phyloP scores from a whole-genome alignment of 2,797 vertebrate species.

The Amazona finschi region DNA sequence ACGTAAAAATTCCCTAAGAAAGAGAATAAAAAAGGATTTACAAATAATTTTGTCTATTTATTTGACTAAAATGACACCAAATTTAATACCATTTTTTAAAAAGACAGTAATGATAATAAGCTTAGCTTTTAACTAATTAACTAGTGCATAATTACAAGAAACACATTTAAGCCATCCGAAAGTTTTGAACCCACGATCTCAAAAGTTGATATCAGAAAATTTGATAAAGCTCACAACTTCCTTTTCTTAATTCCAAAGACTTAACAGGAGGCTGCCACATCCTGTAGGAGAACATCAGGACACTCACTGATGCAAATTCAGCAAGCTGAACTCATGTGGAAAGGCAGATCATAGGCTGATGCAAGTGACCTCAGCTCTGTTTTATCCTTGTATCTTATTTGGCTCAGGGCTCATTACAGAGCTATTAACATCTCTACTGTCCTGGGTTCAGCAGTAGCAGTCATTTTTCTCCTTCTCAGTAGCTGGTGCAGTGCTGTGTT shows the following conservation, averaged over 20 bases:
- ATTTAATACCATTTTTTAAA: fast-evolving
- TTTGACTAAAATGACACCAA: not conserved
- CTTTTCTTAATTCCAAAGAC: not conserved
- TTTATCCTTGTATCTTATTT: not conserved
- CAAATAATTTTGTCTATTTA: not conserved
- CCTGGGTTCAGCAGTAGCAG: not conserved
- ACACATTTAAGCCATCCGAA: not conserved
- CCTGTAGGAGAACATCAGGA: not conserved
- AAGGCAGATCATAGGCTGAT: not conserved
- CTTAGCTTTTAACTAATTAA: not conserved
- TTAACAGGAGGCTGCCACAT: not conserved
- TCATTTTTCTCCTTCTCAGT: not conserved
- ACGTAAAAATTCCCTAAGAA: constrained; percentile 90
- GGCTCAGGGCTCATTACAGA: not conserved
- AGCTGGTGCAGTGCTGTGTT: not conserved
- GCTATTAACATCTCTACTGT: not conserved
- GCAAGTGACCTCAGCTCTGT: not conserved
- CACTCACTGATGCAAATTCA: not conserved
- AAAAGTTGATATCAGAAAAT: not conserved
- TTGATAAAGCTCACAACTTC: not conserved
- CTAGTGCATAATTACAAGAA: not conserved
- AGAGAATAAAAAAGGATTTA: not conserved
- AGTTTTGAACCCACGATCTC: not conserved
- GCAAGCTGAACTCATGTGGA: not conserved
- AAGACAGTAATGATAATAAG: not conserved